Base-by-base conservation (phyloP, 1,140 invertebrate genomes). In the Phymastichus coffea region DNA sequence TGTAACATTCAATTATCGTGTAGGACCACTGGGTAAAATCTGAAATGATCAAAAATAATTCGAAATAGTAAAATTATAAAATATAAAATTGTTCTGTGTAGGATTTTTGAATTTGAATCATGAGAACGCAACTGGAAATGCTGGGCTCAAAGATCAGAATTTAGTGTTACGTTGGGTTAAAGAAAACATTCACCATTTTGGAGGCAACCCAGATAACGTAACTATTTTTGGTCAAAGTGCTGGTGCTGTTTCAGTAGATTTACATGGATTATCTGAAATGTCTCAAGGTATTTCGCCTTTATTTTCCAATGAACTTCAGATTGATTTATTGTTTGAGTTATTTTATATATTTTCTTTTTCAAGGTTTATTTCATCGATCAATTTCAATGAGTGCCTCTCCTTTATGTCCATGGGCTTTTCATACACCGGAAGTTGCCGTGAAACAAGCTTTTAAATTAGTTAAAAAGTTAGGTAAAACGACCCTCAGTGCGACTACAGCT, bases 331-430 rank as follows among this genome's bases (percentile, higher is more conserved):
- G n/a, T n/a, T n/a, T n/a, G n/a, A n/a, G n/a, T n/a, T n/a, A n/a
- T n/a, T n/a, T n/a, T n/a, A n/a, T n/a, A n/a, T n/a, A n/a, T n/a
- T n/a, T n/a, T n/a, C n/a, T 54, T 1, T 9, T 40, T 6, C 41
- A 79, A 80, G 82, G 80, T 26, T 67, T 83, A 7, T 83, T 83
- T 59, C 75, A 80, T 37, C 71, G 72, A 20, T 80, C 77, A 8
- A 82, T 83, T 33, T 75, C 83, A 3, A 79, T 85, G 80, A 87
- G 86, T 71, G 89, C 88, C 0, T 80, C 84, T 20, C 84, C 87
- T 14, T 65, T 88, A 2, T 83, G 83, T 55, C 82, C 85, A 19
- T 91, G 87, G 88, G 84, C 85, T 6, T 75, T 87, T 43, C 77
- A 80, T 44, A 63, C 79, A 7, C 66, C 82, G 14, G 78, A 82